Conservation (phyloP, 2,888 invertebrate species). For the Stenoptilia bipunctidactyla region DNA sequence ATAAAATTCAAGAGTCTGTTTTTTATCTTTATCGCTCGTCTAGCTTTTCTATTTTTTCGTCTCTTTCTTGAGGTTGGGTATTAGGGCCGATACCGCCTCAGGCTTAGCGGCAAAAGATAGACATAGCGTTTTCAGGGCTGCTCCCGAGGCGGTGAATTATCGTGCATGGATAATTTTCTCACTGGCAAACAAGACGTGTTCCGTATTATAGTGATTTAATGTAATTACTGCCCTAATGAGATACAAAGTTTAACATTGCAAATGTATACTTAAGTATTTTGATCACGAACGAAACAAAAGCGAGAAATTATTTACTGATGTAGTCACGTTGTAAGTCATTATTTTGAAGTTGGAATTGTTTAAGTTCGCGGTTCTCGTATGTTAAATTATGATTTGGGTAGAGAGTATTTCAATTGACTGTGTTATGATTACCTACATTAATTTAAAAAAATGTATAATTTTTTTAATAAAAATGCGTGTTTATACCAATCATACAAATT, state of each 20-base stretch:
- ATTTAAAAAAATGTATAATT: no score
- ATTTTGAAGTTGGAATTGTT: no score
- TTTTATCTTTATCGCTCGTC: conserved; percentile 38
- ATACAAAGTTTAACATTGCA: conserved; percentile 20
- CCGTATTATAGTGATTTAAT: conserved; percentile 37
- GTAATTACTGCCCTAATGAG: conserved; percentile 35
- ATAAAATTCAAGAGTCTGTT: conserved; percentile 58
- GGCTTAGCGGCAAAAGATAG: conserved; percentile 69
- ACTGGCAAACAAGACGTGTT: conserved; percentile 34
- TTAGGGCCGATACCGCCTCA: conserved; percentile 59
- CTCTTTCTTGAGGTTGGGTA: conserved; percentile 41
- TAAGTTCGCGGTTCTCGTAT: no score
- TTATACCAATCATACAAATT: no score
- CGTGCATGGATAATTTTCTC: conserved; percentile 40
- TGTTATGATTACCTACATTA: no score
- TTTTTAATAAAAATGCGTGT: no score
- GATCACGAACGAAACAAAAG: not conserved
- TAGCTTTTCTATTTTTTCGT: conserved; percentile 23
- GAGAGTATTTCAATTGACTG: no score
- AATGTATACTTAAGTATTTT: not conserved
- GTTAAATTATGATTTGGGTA: no score
- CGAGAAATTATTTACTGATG: no score
- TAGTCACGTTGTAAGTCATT: no score
- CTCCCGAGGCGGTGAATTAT: conserved; percentile 37
- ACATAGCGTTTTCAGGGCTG: conserved; percentile 51